Evolutionary conservation across 2,888 invertebrate species (phyloP), one percentile per base, ranked within the genome.

Genomic region (Epinotia brunnichana): DNA sequence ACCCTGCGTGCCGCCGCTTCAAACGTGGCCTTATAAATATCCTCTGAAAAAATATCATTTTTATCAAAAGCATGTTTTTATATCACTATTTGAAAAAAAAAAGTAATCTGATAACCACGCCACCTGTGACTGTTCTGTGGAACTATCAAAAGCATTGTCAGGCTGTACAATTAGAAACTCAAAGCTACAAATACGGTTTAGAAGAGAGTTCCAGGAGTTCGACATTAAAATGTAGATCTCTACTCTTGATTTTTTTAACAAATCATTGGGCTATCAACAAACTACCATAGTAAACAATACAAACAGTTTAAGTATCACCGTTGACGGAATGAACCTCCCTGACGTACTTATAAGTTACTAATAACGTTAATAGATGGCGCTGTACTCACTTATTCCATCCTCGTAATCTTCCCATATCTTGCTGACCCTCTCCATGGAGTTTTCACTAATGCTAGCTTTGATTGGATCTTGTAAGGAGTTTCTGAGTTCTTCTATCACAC

Each of bases 401-500:
- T 93, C 82, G 81, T 94, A 94, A 11, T 88, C 87, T 0, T 81
- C 77, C 82, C 94, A 88, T 53, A 95, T 88, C 24, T 80, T 80
- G 15, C 90, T 78, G 44, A 95, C 82, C 15, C 87, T 79, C 59
- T 89, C 79, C 60, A 91, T 70, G 5, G 90, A 86, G 0, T 83
- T 84, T 0, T 88, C 80, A 69, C 88, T 85, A 0, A 94, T 78
- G 3, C 77, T 77, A 0, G 91, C 80, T 54, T 76, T 66, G 21
- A 93, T 77, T 0, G 89, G 86, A 19, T 84, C 84, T 51, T 90
- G 85, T 0, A 91, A 73, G 1, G 80, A 81, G 9, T 81, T 85
- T 2, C 82, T 80, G 0, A 94, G 76, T 19, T 90, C 80, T 3
- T 84, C 77, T 0, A 94, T 62, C 17, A 91, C 87, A 2, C 83